Evolutionary conservation across 2,113 vertebrate genomes (phyloP).

Genomic region (Prinia subflava): DNA sequence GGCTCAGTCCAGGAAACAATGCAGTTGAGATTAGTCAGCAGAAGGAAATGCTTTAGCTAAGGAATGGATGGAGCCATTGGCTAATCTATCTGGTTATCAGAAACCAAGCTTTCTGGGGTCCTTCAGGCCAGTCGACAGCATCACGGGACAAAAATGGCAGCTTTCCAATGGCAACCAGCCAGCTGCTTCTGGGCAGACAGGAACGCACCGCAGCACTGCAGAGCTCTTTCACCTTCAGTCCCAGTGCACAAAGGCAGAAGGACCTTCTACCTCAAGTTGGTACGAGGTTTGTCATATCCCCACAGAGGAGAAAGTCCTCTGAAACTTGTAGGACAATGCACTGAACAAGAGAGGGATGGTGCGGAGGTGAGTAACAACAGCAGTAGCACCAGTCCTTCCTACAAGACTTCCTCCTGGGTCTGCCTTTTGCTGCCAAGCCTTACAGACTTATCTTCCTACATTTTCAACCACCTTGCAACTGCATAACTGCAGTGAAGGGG

Average conservation of each 20-base stretch:
- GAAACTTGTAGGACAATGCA: background rate
- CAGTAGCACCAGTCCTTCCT: background rate
- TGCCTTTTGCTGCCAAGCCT: background rate
- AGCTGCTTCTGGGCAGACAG: background rate
- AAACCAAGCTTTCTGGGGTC: background rate
- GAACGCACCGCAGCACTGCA: background rate
- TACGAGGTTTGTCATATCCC: background rate
- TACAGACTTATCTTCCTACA: background rate
- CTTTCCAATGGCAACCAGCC: conserved; percentile 1
- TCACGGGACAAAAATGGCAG: background rate
- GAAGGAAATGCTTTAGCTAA: background rate
- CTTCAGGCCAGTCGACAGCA: background rate
- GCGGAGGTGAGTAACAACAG: background rate
- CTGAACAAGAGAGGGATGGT: background rate
- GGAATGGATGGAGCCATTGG: background rate
- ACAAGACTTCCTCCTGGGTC: background rate
- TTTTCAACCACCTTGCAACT: background rate
- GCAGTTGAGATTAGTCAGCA: background rate
- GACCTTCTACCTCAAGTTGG: background rate
- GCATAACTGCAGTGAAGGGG: background rate
- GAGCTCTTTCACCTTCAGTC: background rate
- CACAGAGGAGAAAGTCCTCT: background rate
- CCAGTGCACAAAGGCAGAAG: background rate
- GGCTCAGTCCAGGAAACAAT: background rate
- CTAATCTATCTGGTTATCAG: background rate